Percentiles rank a stretch among this genome's conserved stretches.
These are phyloP conservation scores for Yoshiicerus persimilis DNA, from an alignment of 1,140 invertebrate genomes.

Conservation along the genomic window DNA sequence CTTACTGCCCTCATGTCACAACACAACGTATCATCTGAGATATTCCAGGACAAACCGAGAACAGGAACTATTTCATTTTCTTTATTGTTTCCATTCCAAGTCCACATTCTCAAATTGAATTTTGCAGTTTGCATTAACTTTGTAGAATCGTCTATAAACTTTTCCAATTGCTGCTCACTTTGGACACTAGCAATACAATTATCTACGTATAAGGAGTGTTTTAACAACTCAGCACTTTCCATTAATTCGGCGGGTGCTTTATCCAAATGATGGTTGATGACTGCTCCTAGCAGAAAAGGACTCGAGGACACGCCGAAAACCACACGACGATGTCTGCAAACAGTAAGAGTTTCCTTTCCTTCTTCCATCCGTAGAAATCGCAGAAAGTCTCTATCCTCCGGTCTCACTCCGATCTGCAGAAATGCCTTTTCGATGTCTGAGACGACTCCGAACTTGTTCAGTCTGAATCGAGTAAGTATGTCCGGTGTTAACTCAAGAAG, in stretches of 20 bases:
- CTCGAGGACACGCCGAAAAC: neutral
- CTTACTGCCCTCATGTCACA: neutral
- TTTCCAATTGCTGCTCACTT: neutral
- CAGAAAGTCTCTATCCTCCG: neutral
- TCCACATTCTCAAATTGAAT: neutral
- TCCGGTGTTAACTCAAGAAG: neutral
- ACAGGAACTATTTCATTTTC: neutral
- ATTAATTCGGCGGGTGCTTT: neutral
- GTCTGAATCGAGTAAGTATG: neutral
- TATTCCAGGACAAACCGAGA: neutral
- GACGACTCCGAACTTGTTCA: neutral
- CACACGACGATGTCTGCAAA: neutral
- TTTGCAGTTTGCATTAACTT: neutral
- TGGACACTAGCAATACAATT: neutral
- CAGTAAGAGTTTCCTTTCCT: neutral
- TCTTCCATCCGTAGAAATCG: neutral
- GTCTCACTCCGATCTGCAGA: neutral
- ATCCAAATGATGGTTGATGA: neutral
- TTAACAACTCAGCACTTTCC: neutral
- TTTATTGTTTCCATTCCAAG: neutral
- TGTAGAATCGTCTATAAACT: neutral
- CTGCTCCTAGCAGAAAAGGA: neutral
- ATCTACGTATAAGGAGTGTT: neutral
- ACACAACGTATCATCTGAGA: constrained; percentile 29
- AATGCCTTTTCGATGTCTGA: too few species aligned